Base-by-base conservation (phyloP, 2,888 invertebrate species). In the Macrosoma leucophasiata region DNA sequence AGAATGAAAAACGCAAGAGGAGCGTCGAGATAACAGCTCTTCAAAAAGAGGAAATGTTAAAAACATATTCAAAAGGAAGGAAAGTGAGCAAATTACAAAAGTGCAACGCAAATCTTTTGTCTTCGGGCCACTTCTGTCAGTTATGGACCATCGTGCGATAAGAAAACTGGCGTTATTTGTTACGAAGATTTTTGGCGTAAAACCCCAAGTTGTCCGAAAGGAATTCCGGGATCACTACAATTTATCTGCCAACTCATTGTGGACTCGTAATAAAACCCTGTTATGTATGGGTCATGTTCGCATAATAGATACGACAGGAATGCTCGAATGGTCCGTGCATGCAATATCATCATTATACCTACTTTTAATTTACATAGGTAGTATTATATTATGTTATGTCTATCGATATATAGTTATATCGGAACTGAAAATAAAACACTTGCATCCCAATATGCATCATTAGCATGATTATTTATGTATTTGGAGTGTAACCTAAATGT, bases 81-180 rank as follows among this genome's bases (percentile, higher is more conserved):
- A 68, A 61, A 61, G 58, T 68, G 65, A 71, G 71, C 73, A 70
- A 74, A 76, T 77, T 75, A 74, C 73, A 70, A 67, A 74, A 76
- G 66, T 68, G 63, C 59, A 61, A 53, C 55, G 60, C 61, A 62
- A 55, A 59, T 54, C 69, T 65, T 76, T 73, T 77, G 73, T 74
- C 67, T 68, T 58, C 60, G 56, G 52, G 44, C 51, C 55, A 56
- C 58, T 55, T 53, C 66, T 63, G 68, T 59, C 62, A 55, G 62
- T 52, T 54, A 54, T 50, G 51, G 45, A 43, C 48, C 62, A 58
- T 62, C 64, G 52, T 44, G 52, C 55, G 43, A 46, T 33, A 41
- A 41, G 38, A 29, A 35, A 37, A 41, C 30, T 13, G 26, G 26
- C 30, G 31, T 33, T 28, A 36, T 31, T 36, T 36, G 30, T 36